Evolutionary conservation across 2,113 vertebrate species (phyloP).

Genomic region (Cervus canadensis): DNA sequence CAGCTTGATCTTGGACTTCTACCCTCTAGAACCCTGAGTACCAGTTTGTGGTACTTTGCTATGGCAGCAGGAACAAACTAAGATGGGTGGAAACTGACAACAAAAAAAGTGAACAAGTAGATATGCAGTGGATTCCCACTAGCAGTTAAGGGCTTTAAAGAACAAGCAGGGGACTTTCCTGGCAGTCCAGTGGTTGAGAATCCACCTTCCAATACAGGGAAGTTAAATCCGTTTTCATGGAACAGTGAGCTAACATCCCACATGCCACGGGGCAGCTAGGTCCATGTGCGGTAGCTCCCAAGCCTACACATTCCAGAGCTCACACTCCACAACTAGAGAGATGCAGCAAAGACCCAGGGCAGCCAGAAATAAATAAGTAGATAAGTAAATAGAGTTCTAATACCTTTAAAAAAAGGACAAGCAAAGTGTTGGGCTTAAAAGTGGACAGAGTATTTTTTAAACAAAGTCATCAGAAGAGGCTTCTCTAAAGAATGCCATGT

Average conservation of each 20-base stretch:
- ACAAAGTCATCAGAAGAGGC: background rate
- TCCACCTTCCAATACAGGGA: background rate
- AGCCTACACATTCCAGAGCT: background rate
- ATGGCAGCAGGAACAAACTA: background rate
- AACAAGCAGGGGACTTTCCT: background rate
- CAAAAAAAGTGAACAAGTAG: background rate
- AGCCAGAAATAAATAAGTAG: background rate
- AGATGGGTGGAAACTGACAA: background rate
- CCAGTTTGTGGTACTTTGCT: background rate
- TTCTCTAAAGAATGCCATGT: background rate
- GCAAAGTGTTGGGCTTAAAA: background rate
- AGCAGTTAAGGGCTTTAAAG: background rate
- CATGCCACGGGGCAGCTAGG: background rate
- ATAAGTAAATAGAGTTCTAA: background rate
- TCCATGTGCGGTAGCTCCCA: accelerated
- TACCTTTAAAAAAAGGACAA: background rate
- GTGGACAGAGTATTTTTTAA: background rate
- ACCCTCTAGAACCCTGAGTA: background rate
- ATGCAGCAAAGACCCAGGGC: background rate
- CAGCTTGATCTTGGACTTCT: background rate
- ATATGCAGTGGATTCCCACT: background rate
- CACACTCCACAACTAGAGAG: background rate
- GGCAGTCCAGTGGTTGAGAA: background rate
- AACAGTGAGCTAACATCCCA: background rate
- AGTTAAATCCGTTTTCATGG: background rate